phyloP scores from a whole-genome alignment of 2,113 vertebrate species.

The Lichenostomus cassidix region DNA sequence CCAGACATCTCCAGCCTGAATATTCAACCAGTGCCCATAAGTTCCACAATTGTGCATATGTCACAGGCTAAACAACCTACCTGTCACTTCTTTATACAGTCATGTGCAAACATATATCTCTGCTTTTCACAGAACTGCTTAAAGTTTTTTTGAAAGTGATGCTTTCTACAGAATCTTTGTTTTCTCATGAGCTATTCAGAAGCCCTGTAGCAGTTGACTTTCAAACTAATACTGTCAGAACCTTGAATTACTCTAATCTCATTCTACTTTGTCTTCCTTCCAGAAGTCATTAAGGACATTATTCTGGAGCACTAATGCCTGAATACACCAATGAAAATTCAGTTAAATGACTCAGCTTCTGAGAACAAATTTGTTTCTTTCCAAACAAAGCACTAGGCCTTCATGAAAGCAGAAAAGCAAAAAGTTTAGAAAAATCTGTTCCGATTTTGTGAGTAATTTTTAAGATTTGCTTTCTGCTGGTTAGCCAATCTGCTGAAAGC shows the following conservation, averaged over 20 bases:
- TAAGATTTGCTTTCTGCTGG: background rate
- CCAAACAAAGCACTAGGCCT: background rate
- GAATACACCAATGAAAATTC: background rate
- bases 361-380: constrained; percentile 27
- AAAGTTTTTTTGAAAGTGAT: background rate
- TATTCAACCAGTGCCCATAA: background rate
- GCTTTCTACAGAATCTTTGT: background rate
- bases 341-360: constrained; percentile 18
- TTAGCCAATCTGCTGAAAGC: background rate
- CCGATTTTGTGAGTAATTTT: constrained; percentile 29
- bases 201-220: background rate
- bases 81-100: background rate
- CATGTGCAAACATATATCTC: background rate
- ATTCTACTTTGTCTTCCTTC: constrained; percentile 22
- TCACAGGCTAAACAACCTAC: background rate
- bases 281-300: constrained; percentile 17
- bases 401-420: background rate
- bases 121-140: background rate
- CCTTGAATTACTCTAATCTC: background rate
- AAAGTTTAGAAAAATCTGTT: constrained; percentile 28
- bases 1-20: background rate
- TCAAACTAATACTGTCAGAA: constrained; percentile 2
- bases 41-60: background rate
- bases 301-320: constrained; percentile 10
- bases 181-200: background rate